Conservation (phyloP, 2,113 vertebrate species). For the Etia nguti region DNA sequence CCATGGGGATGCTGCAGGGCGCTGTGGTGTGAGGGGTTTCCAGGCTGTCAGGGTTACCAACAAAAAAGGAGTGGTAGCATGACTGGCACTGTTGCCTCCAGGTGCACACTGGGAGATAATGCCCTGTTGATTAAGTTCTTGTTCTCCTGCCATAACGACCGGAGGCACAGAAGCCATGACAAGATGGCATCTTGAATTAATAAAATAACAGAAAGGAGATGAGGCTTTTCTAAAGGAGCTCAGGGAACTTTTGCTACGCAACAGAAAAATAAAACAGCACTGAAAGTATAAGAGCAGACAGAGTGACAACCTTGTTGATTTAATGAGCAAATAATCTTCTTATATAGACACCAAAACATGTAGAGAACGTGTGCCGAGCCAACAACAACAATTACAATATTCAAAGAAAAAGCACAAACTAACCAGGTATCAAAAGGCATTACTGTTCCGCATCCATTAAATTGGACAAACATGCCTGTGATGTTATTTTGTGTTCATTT, state of each 20-base stretch:
- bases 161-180: slow-evolving; percentile 48
- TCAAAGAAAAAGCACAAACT: background rate
- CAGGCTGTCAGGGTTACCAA: slow-evolving; percentile 56
- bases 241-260: background rate
- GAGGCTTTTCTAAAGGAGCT: slow-evolving; percentile 30
- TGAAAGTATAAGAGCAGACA: background rate
- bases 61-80: slow-evolving; percentile 7
- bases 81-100: slow-evolving; percentile 62
- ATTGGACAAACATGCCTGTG: slow-evolving; percentile 11
- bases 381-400: background rate
- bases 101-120: slow-evolving; percentile 68
- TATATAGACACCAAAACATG: background rate
- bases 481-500: slow-evolving; percentile 47
- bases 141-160: slow-evolving; percentile 62
- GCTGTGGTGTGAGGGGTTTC: slow-evolving; percentile 41
- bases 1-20: slow-evolving; percentile 40
- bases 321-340: background rate
- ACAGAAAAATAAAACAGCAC: background rate
- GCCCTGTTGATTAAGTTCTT: slow-evolving; percentile 65
- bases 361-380: background rate
- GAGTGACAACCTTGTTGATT: background rate
- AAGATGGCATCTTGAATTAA: slow-evolving; percentile 56
- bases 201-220: slow-evolving; percentile 29
- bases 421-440: background rate
- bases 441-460: slow-evolving; percentile 38